Evolutionary conservation across 2,113 vertebrate species (phyloP).

Genomic region (Odontophorus gujanensis): DNA sequence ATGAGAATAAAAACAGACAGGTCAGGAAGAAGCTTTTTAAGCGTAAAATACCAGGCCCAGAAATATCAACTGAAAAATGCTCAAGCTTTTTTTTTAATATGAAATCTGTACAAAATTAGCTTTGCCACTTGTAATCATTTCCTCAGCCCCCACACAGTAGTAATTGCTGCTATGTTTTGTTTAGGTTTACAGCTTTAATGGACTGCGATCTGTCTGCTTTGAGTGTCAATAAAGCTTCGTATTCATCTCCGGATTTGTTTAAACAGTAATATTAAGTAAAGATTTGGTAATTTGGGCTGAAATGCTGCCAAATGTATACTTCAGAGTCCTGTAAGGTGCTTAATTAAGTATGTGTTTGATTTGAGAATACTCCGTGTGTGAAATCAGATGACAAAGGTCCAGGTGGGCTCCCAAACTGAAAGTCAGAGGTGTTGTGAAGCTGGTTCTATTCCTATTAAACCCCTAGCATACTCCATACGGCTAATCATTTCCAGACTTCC

Average conservation of each 20-base stretch:
- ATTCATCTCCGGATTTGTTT: background rate
- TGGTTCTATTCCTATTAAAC: background rate
- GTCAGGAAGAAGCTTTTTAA: background rate
- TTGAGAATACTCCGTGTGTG: background rate
- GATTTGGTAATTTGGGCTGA: background rate
- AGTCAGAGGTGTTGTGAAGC: background rate
- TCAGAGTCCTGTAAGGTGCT: background rate
- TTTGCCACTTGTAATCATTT: background rate
- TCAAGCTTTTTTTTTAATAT: background rate
- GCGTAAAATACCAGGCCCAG: background rate
- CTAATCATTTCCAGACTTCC: background rate
- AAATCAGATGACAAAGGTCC: background rate
- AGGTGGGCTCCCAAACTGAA: background rate
- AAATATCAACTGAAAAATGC: conserved; percentile 5
- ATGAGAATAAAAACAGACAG: conserved; percentile 1
- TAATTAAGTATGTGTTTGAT: background rate
- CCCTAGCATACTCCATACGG: background rate
- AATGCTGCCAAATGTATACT: background rate
- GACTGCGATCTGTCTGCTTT: background rate
- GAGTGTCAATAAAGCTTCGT: background rate
- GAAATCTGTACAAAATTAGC: background rate
- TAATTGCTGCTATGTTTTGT: background rate
- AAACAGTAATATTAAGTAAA: background rate
- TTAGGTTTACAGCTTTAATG: background rate
- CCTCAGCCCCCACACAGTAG: background rate